Evolutionary conservation across 2,888 invertebrate species (phyloP), one percentile per base, ranked within the genome.

Genomic region (Machimus atricapillus): DNA sequence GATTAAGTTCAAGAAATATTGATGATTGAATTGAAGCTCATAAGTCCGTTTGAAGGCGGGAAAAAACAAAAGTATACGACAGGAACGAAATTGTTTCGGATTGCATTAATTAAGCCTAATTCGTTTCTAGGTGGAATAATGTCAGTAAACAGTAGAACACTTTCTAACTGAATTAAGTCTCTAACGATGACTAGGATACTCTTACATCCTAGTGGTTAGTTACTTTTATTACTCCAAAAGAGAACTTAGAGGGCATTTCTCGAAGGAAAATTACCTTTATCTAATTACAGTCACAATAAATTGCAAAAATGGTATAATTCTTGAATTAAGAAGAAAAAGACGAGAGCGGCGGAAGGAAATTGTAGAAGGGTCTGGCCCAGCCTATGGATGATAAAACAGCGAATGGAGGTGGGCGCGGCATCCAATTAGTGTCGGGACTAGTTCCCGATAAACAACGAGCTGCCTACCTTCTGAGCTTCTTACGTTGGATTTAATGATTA

Each of bases 401-500:
- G 27, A 52, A 14, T 9, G 52, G 14, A 52, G 43, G 79, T 79
- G 79, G 79, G 79, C 23, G 79, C 79, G 79, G 79, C 56, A 79
- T 79, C 79, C 79, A 79, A 79, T 79, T 79, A 79, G 79, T 79
- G 52, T 79, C 79, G 31, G n/a, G 46, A 52, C 27, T 79, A 79
- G 79, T 79, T 79, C 79, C 16, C 79, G 52, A 79, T 79, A 79
- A 79, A 52, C 79, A 79, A 79, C 46, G 79, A 27, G 52, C 46
- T 27, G 79, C 79, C 79, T 56, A 79, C 79, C 79, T 79, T 31
- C 23, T 46, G 79, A 52, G 79, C 79, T 52, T 79, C 79, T 79
- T 79, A 52, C 52, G 52, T 46, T 79, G 79, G 79, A 79, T 79
- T 79, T 79, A 79, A 79, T 79, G 79, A 79, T 79, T 79, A 79